These are phyloP conservation scores for Ectropis grisescens DNA, from an alignment of 1,140 invertebrate genomes.

Conservation along the genomic window DNA sequence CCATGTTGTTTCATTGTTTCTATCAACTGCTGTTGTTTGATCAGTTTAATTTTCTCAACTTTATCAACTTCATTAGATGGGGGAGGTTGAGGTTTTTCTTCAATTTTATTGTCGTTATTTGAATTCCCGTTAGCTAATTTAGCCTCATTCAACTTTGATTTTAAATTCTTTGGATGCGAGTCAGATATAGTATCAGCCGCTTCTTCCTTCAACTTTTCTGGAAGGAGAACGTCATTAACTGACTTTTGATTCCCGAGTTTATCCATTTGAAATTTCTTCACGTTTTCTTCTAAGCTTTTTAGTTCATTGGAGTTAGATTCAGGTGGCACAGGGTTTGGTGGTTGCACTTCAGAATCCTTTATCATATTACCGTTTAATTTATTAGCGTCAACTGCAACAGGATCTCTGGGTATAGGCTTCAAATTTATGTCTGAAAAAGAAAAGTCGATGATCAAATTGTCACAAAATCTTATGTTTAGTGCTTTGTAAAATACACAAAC, in stretches of 20 bases:
- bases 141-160: conserved; percentile 30
- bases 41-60: conserved; percentile 14
- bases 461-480: too few species aligned
- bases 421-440: conserved; percentile 6
- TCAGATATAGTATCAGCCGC: conserved; percentile 23
- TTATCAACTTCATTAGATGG: conserved; percentile 13
- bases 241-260: conserved; percentile 11
- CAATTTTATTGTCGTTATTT: conserved; percentile 13
- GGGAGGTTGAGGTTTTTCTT: conserved; percentile 7
- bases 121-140: conserved; percentile 26
- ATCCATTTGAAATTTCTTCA: neutral
- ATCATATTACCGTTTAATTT: conserved; percentile 8
- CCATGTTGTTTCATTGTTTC: conserved; percentile 72
- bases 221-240: conserved; percentile 9
- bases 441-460: too few species aligned
- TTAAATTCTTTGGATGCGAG: conserved; percentile 36
- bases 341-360: conserved; percentile 57
- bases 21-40: conserved; percentile 53
- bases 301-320: conserved; percentile 34
- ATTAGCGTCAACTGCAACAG: conserved; percentile 5
- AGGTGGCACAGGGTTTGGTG: conserved; percentile 59
- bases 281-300: conserved; percentile 12
- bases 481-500: too few species aligned
- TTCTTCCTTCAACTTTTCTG: conserved; percentile 13
- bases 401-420: conserved; percentile 13